Conservation (phyloP, 2,113 vertebrate genomes). For the Polypterus bichir region DNA sequence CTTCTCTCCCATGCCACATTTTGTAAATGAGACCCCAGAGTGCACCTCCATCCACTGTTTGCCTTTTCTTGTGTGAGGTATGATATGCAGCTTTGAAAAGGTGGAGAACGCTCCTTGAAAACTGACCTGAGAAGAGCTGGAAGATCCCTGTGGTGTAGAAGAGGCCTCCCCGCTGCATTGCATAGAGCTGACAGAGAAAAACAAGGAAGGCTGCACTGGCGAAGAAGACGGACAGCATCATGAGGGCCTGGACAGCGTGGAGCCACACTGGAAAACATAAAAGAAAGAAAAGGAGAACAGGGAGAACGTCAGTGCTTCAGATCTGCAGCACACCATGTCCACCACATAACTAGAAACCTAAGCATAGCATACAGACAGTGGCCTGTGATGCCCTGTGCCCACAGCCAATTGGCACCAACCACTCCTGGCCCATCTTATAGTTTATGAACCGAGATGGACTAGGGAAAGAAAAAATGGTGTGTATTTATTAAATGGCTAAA, state of each 20-base stretch:
- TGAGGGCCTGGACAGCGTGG: constrained; percentile 67
- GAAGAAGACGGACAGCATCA: constrained; percentile 75
- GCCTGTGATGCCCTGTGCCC: too few relatives aligned
- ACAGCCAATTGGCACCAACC: too few relatives aligned
- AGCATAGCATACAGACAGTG: too few relatives aligned
- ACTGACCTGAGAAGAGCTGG: constrained; percentile 69
- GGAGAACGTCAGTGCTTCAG: not conserved
- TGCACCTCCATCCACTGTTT: not conserved
- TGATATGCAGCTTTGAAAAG: too few relatives aligned
- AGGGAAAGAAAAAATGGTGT: too few relatives aligned
- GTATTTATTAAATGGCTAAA: too few relatives aligned
- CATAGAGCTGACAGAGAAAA: constrained; percentile 77
- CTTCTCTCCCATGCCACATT: too few relatives aligned
- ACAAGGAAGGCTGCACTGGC: constrained; percentile 71
- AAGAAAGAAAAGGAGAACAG: not conserved
- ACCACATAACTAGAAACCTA: too few relatives aligned
- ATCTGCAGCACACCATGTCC: not conserved
- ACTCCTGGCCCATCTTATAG: too few relatives aligned
- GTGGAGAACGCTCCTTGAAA: too few relatives aligned
- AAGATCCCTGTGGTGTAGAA: constrained; percentile 80
- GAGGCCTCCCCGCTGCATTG: constrained; percentile 69
- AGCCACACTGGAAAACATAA: constrained; percentile 55
- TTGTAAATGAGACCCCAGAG: too few relatives aligned
- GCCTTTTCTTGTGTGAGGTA: not conserved
- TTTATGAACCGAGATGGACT: too few relatives aligned